Conservation (phyloP, 2,113 vertebrate genomes). For the Heterochromis multidens region DNA sequence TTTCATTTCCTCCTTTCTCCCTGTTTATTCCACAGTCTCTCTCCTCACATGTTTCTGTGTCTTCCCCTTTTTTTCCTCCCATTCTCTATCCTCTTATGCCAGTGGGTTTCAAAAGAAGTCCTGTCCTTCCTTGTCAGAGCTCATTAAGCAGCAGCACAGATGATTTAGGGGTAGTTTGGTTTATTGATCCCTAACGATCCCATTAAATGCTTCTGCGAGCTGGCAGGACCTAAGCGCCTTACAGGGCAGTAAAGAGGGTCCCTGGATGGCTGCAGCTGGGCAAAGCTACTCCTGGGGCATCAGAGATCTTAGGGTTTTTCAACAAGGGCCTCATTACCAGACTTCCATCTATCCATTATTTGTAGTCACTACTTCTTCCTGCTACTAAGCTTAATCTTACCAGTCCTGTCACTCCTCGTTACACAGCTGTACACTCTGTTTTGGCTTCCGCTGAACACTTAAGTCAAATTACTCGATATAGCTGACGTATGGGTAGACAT, state of each 20-base stretch:
- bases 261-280: conserved; percentile 43
- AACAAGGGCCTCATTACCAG: conserved; percentile 41
- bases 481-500: not conserved
- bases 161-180: conserved; percentile 51
- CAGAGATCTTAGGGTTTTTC: conserved; percentile 4
- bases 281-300: conserved; percentile 32
- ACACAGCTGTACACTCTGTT: not conserved
- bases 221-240: conserved; percentile 11
- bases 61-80: not conserved
- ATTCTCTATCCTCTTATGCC: conserved; percentile 12
- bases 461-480: not conserved
- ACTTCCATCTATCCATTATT: conserved; percentile 4
- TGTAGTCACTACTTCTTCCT: not conserved
- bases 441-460: conserved; percentile 13
- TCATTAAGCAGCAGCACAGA: conserved; percentile 54
- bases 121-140: conserved; percentile 43
- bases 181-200: conserved; percentile 68
- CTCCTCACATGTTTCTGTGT: not conserved
- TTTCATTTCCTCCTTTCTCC: not conserved
- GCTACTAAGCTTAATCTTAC: conserved; percentile 7
- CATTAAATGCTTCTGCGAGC: conserved; percentile 55
- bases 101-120: conserved; percentile 28
- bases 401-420: conserved; percentile 16
- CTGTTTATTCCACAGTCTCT: not conserved
- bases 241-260: conserved; percentile 2